These are phyloP conservation scores for Caligus rogercresseyi DNA, from an alignment of 1,140 invertebrate species.

Conservation along the genomic window DNA sequence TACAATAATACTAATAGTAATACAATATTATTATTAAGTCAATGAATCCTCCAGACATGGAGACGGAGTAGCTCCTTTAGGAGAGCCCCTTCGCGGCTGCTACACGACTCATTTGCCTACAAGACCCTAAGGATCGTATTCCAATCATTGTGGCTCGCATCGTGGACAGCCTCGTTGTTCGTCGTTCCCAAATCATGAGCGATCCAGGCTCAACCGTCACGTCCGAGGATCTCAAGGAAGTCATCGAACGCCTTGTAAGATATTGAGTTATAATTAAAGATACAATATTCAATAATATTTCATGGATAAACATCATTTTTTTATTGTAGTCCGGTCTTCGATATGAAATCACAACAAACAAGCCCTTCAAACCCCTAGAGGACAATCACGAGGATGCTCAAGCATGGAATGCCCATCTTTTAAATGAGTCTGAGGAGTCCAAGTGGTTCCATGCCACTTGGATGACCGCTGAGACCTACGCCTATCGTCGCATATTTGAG, in stretches of 20 bases:
- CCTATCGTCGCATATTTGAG: neutral
- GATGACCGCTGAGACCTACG: neutral
- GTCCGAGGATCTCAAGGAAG: constrained; percentile 1
- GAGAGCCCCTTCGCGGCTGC: neutral
- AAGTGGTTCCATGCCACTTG: neutral
- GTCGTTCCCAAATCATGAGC: neutral
- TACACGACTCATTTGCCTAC: constrained; percentile 12
- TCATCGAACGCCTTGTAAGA: constrained; percentile 9
- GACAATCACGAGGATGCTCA: neutral
- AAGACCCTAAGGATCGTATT: constrained; percentile 13
- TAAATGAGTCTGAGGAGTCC: neutral
- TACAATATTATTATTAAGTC: too few relatives aligned
- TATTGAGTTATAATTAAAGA: neutral
- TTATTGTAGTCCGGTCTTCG: neutral
- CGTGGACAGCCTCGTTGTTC: neutral
- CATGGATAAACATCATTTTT: constrained; percentile 3
- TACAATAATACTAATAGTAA: too few relatives aligned
- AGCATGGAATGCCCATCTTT: constrained; percentile 9
- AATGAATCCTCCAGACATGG: too few relatives aligned
- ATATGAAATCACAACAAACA: constrained; percentile 11
- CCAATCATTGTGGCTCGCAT: constrained; percentile 16
- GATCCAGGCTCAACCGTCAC: neutral
- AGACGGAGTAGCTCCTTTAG: neutral
- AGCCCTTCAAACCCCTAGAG: constrained; percentile 5
- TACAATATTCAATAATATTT: too few relatives aligned